These are phyloP conservation scores for Papilio polytes DNA, from an alignment of 1,140 invertebrate genomes.

Conservation along the genomic window DNA sequence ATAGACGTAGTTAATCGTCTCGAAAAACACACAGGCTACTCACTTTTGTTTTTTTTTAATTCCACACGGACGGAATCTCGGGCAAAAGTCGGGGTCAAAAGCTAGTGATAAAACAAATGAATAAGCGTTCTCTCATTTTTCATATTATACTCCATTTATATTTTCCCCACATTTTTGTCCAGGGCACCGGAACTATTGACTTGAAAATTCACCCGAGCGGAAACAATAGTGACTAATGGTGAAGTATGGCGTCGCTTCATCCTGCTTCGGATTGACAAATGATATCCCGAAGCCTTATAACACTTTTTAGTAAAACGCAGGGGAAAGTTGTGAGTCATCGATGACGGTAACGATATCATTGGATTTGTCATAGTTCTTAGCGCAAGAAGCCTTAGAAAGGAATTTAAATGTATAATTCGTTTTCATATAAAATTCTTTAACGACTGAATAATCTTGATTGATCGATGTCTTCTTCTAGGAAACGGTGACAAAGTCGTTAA, in stretches of 20 bases:
- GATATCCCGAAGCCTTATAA: constrained; percentile 41
- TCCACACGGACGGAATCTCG: too few species aligned
- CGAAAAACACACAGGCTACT: too few species aligned
- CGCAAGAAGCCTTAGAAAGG: constrained; percentile 33
- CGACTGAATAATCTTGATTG: constrained; percentile 53
- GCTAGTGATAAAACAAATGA: too few species aligned
- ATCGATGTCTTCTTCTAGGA: constrained; percentile 46
- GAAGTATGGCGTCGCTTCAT: constrained; percentile 24
- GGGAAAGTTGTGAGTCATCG: constrained; percentile 40
- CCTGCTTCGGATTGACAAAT: constrained; percentile 37
- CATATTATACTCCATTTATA: background rate
- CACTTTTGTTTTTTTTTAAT: too few species aligned
- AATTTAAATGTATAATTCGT: constrained; percentile 33
- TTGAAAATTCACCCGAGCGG: constrained; percentile 18
- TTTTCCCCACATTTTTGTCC: background rate
- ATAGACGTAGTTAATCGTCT: too few species aligned
- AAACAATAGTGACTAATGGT: constrained; percentile 35
- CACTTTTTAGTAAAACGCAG: constrained; percentile 32
- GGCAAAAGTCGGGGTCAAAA: too few species aligned
- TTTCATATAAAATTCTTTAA: constrained; percentile 37
- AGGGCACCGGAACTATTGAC: background rate
- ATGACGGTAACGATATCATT: constrained; percentile 28
- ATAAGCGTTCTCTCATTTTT: too few species aligned
- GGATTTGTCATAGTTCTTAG: constrained; percentile 41
- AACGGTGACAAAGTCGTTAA: constrained; percentile 48